Evolutionary conservation across 2,888 invertebrate genomes (phyloP), one percentile per base, ranked within the genome.

Genomic region (Archaeoteleia sp.): DNA sequence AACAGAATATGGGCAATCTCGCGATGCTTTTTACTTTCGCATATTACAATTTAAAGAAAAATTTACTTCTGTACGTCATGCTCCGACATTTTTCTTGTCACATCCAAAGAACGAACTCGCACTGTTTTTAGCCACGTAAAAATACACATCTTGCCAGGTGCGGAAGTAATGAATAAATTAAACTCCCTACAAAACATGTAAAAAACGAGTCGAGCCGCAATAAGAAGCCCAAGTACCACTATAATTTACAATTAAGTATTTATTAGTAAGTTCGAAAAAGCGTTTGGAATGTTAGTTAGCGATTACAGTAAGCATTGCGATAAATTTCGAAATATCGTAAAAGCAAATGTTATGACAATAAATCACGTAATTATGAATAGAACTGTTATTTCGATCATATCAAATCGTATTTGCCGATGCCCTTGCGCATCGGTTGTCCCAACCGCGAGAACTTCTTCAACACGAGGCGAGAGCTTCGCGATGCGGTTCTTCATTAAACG

Each of bases 401-500:
- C 48, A 20, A 42, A 20, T 42, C n/a, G 34, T 42, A 42, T 48
- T 34, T 40, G 27, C 35, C 20, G 23, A 8, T 20, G 20, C 20
- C 5, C 20, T n/a, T 2, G 13, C 66, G 30, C 49, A 32, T 29
- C 42, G 63, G 54, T 65, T 53, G 43, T 67, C 53, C 46, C 20
- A 13, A 6, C 17, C 37, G 40, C 25, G 27, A 10, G 39, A 25
- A 15, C 10, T 54, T 34, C 15, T 42, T 20, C 17, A 10, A 17
- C 34, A 29, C 45, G n/a, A 27, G 25, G 32, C 51, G 46, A 57
- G 25, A 42, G 60, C 35, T 29, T n/a, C n/a, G 14, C 40, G 61
- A 12, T 29, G 45, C 49, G 14, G 54, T 57, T 53, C 39, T 65
- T 62, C 58, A 58, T 72, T 66, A 57, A 65, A 46, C 65, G 61